Percentiles rank a stretch among this genome's conserved stretches.
Evolutionary conservation across 2,888 invertebrate genomes (phyloP).

Genomic region (Eledona agricola): DNA sequence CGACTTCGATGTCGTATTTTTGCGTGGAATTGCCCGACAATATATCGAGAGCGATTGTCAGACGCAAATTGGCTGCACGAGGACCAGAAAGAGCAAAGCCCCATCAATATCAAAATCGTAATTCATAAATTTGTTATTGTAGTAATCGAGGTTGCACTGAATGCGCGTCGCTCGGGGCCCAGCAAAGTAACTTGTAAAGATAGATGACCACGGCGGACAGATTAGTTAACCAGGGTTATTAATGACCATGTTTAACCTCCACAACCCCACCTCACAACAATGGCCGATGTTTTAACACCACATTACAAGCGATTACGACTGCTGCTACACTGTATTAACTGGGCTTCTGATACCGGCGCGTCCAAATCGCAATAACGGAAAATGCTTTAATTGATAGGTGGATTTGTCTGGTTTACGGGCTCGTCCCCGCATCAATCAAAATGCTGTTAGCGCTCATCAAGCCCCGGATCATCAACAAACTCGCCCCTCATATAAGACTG

Average conservation of each 20-base stretch:
- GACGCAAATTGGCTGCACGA: too few species aligned
- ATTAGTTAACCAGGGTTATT: constrained; percentile 73
- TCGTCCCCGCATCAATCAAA: constrained; percentile 59
- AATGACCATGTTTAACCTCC: constrained; percentile 70
- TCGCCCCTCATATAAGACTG: constrained; percentile 34
- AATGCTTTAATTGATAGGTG: constrained; percentile 8
- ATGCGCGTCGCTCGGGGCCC: constrained; percentile 54
- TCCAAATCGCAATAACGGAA: too few species aligned
- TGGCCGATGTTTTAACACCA: constrained; percentile 63
- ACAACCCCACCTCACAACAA: constrained; percentile 64
- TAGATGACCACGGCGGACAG: constrained; percentile 67
- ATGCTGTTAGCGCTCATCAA: constrained; percentile 59
- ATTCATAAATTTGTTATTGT: constrained; percentile 59
- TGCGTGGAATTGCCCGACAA: too few species aligned
- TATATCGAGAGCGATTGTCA: too few species aligned
- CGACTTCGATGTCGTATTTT: too few species aligned
- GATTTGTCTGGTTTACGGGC: constrained; percentile 45
- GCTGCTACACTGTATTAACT: constrained; percentile 38
- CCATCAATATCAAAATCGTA: constrained; percentile 43
- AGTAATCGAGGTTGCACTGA: constrained; percentile 54
- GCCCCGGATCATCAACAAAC: constrained; percentile 43
- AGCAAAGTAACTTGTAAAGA: constrained; percentile 64
- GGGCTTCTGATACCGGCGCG: constrained; percentile 29
- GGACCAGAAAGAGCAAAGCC: too few species aligned
- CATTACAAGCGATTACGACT: constrained; percentile 61